Percentiles rank a stretch among this genome's conserved stretches.
phyloP scores from a whole-genome alignment of 2,113 vertebrate species.

The Donacobius atricapilla region DNA sequence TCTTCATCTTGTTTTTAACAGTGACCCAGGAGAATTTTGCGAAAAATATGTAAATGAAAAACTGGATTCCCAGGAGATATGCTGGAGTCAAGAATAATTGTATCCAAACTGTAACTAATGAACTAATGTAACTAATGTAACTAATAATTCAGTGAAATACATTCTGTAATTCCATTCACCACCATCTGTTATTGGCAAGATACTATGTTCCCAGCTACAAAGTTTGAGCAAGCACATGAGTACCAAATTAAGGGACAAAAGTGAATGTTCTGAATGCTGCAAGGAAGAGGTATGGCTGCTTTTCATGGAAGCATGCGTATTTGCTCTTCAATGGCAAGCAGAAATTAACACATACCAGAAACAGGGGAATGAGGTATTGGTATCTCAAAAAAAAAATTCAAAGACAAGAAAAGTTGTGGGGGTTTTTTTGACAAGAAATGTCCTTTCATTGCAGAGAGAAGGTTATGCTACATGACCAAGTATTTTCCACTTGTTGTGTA shows the following conservation, averaged over 20 bases:
- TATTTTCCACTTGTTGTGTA: neutral
- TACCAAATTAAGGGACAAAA: neutral
- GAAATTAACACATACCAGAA: neutral
- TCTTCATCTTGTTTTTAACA: neutral
- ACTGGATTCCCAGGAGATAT: neutral
- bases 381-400: neutral
- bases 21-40: neutral
- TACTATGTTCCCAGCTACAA: neutral
- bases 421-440: neutral
- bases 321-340: neutral
- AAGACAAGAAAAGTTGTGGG: neutral
- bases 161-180: constrained; percentile 20
- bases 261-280: neutral
- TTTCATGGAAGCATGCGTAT: neutral
- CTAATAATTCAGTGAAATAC: constrained; percentile 27
- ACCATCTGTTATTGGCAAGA: constrained; percentile 56
- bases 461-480: neutral
- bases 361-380: neutral
- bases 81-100: neutral
- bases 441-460: neutral
- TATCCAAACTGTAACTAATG: constrained; percentile 40
- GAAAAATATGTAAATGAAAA: neutral
- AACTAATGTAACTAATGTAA: constrained; percentile 53
- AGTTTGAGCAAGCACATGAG: neutral
- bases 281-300: neutral